Evolutionary conservation across 2,113 vertebrate species (phyloP), one percentile per base, ranked within the genome.

Genomic region (Heterotis niloticus): DNA sequence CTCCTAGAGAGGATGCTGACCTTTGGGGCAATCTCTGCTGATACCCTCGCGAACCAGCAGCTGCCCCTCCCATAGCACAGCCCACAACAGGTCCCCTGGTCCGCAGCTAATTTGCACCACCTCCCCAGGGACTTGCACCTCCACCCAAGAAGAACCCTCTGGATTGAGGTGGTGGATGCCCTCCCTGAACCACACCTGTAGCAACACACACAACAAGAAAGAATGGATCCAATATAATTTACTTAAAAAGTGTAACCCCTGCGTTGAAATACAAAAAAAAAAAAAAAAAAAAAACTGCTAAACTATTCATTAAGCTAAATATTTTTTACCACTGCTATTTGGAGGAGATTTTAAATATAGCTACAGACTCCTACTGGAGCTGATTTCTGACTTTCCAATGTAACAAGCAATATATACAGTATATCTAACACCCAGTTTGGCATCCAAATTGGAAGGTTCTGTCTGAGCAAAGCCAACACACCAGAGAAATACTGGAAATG

Each of bases 101-200:
- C 98, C 97, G 79, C 96, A 98, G 89, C 96, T 98, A 87, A 99
- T 94, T 92, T 99, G 98, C 14, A 96, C 92, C n/a, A 94, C 97
- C 86, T 99, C 97, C 51, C 93, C 95, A 0, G 96, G 97, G 29
- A 94, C 90, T 18, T 85, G 44, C 44, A 98, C 81, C 75, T 95
- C 91, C 64, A 92, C 92, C 98, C 98, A 99, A 0, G 23, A 75
- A 0, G 92, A 95, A 68, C 98, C 98, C 88, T 99, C 97, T 0
- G 98, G 98, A 84, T 93, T 96, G 79, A 93, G 89, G 81, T 95
- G 94, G 83, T 86, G 93, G 84, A 99, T 93, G 0, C 92, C 92
- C 79, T 96, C 94, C 81, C 98, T 91, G 88, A 96, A 99, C 96
- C 96, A 98, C 60, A 99, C 92, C 98, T 99, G 84, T 67, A 73